These are phyloP conservation scores for Petrocephalus sullivani DNA, from an alignment of 2,797 vertebrate species.

Conservation along the genomic window DNA sequence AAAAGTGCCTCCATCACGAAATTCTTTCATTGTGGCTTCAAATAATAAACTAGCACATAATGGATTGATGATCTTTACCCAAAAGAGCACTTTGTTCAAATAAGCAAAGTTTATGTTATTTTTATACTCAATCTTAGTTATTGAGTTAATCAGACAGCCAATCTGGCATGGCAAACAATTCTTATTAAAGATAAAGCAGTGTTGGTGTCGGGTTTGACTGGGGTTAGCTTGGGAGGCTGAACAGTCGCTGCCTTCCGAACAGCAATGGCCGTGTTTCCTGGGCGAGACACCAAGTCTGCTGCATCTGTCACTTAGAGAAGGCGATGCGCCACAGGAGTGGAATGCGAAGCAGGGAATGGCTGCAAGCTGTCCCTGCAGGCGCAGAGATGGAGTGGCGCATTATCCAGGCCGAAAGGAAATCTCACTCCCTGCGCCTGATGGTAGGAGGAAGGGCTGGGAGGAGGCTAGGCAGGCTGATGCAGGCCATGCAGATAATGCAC, in stretches of 20 bases:
- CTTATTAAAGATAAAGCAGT: neutral
- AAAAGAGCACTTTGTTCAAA: neutral
- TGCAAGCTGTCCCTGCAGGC: neutral
- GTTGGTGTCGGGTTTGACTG: neutral
- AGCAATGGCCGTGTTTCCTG: neutral
- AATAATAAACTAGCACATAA: neutral
- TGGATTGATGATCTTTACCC: neutral
- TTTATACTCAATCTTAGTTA: neutral
- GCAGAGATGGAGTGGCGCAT: constrained; percentile 3
- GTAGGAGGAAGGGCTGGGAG: neutral
- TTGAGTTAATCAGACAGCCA: neutral
- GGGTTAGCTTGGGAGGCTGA: neutral
- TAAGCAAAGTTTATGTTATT: neutral
- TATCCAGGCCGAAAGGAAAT: neutral
- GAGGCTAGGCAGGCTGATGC: neutral
- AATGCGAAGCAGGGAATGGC: constrained; percentile 5
- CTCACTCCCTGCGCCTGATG: neutral
- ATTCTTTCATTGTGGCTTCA: neutral
- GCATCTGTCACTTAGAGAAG: constrained; percentile 12
- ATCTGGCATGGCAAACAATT: neutral
- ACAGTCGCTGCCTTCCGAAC: neutral
- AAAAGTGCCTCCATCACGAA: neutral
- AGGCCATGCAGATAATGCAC: neutral
- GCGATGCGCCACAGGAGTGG: constrained; percentile 2
- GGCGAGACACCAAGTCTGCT: neutral